Percentiles rank a stretch among this genome's conserved stretches.
phyloP scores from a whole-genome alignment of 2,888 invertebrate species.

The Baronia brevicornis region DNA sequence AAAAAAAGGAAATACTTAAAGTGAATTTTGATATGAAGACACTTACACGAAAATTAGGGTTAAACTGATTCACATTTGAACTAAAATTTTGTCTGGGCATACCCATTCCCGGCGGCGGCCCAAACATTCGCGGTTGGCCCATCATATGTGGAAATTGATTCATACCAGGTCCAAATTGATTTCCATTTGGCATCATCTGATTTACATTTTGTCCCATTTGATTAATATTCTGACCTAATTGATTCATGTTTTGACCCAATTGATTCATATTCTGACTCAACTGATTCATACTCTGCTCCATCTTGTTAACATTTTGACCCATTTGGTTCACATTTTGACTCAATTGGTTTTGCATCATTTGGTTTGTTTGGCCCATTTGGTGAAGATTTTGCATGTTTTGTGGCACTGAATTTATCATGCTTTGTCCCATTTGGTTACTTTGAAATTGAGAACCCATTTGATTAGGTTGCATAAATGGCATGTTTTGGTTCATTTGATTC shows the following conservation, averaged over 20 bases:
- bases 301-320: constrained; percentile 31
- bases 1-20: neutral
- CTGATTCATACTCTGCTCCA: constrained; percentile 30
- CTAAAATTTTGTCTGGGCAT: constrained; percentile 58
- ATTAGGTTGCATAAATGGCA: constrained; percentile 27
- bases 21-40: constrained; percentile 6
- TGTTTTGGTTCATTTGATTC: constrained; percentile 33
- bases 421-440: constrained; percentile 36
- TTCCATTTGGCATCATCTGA: constrained; percentile 51
- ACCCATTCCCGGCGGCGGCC: constrained; percentile 54
- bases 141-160: constrained; percentile 55
- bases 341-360: constrained; percentile 17
- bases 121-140: constrained; percentile 56
- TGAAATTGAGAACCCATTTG: constrained; percentile 29
- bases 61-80: constrained; percentile 50
- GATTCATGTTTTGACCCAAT: constrained; percentile 25
- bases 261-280: constrained; percentile 29
- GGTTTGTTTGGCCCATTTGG: constrained; percentile 37
- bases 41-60: constrained; percentile 66
- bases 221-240: constrained; percentile 29
- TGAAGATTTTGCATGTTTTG: constrained; percentile 31
- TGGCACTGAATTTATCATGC: constrained; percentile 26
- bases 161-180: constrained; percentile 46
- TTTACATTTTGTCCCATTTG: constrained; percentile 25
- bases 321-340: constrained; percentile 29